phyloP scores from a whole-genome alignment of 2,797 vertebrate species.

The Hypotaenidia okinawae region DNA sequence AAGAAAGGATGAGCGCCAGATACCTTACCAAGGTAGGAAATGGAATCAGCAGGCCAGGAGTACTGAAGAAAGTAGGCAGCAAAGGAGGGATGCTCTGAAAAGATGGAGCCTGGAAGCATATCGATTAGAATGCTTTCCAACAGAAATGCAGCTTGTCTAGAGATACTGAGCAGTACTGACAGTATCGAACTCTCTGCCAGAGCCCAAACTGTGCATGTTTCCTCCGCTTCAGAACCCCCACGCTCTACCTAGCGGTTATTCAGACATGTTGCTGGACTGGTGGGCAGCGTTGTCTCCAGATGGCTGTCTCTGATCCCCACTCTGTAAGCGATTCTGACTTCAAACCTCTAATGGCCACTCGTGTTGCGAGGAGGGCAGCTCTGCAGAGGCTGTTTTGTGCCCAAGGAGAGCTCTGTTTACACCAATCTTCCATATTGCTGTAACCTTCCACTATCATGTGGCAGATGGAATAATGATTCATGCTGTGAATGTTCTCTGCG shows the following conservation, averaged over 20 bases:
- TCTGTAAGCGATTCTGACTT: slow-evolving; percentile 8
- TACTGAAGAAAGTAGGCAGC: slow-evolving; percentile 2
- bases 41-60: not conserved
- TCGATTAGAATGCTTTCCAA: slow-evolving; percentile 37
- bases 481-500: slow-evolving; percentile 68
- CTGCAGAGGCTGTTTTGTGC: slow-evolving; percentile 40
- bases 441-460: slow-evolving; percentile 60
- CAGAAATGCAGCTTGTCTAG: slow-evolving; percentile 36
- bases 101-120: slow-evolving; percentile 37
- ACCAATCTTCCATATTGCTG: slow-evolving; percentile 45
- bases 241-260: slow-evolving; percentile 12
- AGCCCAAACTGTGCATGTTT: slow-evolving; percentile 51
- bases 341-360: not conserved
- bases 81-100: slow-evolving; percentile 48
- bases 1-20: not conserved
- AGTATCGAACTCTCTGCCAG: slow-evolving; percentile 42
- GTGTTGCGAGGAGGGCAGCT: slow-evolving; percentile 46
- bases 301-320: slow-evolving; percentile 23
- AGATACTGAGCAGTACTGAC: slow-evolving; percentile 50
- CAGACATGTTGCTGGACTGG: slow-evolving; percentile 37
- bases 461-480: slow-evolving; percentile 71
- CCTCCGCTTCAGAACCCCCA: slow-evolving; percentile 29
- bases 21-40: slow-evolving; percentile 28
- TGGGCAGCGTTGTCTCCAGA: slow-evolving; percentile 47
- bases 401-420: slow-evolving; percentile 62